Evolutionary conservation across 2,888 invertebrate species (phyloP), one percentile per base, ranked within the genome.

Genomic region (Cepaea hortensis): DNA sequence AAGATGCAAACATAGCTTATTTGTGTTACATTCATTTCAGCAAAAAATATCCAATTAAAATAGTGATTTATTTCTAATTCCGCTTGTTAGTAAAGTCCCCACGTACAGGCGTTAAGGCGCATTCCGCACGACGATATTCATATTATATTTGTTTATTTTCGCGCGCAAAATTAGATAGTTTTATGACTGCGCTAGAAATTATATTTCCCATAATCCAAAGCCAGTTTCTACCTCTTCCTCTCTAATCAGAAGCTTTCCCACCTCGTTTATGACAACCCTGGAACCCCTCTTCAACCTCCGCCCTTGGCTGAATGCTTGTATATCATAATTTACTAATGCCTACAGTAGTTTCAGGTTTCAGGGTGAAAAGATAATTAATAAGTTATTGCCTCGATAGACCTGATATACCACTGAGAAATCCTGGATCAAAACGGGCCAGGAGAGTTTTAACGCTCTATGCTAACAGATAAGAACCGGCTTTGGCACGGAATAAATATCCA

Each of bases 321-420:
- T 35, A 79, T 79, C 61, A 62, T 62, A 62, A 79, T 79, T 79
- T 79, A 79, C 35, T 62, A 62, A 62, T 61, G 79, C 13, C 79
- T 35, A 62, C 79, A 62, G 79, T 62, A 79, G 62, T 62, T 35
- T 62, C 79, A 79, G 13, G 35, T 62, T 79, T 79, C 79, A 62
- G 62, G 4, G 62, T 46, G 46, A 61, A 61, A 62, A 79, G 79
- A 79, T 79, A 79, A 61, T 62, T 79, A 62, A 62, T 62, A 79
- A 79, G 62, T 79, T 79, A 79, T 79, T 62, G 62, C 79, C 61
- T 35, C 4, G 15, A 35, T 62, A 23, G 62, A 62, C 13, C 61
- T 20, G 79, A 62, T 79, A 79, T 6, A 9, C 23, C 61, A 3
- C 79, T 35, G 35, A 61, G 18, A 15, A 3, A 62, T 15, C 62